Base-by-base conservation (phyloP, 1,140 invertebrate genomes). In the Diabrotica virgifera region DNA sequence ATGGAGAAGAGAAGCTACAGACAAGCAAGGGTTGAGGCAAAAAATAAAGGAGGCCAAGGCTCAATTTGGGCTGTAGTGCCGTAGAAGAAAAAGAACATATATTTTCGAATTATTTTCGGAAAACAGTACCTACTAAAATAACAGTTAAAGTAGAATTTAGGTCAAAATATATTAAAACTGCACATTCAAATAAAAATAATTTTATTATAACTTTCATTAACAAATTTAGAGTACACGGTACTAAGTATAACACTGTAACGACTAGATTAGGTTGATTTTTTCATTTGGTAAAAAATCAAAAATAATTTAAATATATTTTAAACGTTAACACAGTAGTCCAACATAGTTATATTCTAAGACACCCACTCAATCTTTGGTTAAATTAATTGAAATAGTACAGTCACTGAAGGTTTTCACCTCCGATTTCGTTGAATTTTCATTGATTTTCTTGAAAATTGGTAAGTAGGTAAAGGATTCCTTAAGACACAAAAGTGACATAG, bases 191-290 rank as follows among this genome's bases (percentile, higher is more conserved):
- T 36, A 55, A 55, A 55, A 55, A 55, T 55, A 55, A 14, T 55
- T 55, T 55, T 55, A 55, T 46, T 46, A 46, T 46, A 46, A 46
- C n/a, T 46, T 46, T 10, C 8, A 46, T 46, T 10, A 46, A 46
- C 40, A 46, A 46, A 46, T 46, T 57, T 63, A 59, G 56, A 70
- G 68, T 70, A 69, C 67, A 63, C 59, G 62, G 68, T 66, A 70
- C 68, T 62, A 52, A 53, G 38, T 36, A 64, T 53, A 61, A 65
- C 62, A 65, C 63, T 53, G 13, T 67, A 70, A 40, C 55, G 68
- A 70, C 68, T 70, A 70, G 68, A 70, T 70, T 70, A 70, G 57
- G 46, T 63, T 56, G 53, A 62, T 54, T 37, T 50, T 52, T 40
- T 14, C 11, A 60, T 52, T 52, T 46, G 40, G 40, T n/a, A 46